Percentiles rank a stretch among this genome's conserved stretches.
phyloP scores from a whole-genome alignment of 2,113 vertebrate species.

The Cnemophilus loriae region DNA sequence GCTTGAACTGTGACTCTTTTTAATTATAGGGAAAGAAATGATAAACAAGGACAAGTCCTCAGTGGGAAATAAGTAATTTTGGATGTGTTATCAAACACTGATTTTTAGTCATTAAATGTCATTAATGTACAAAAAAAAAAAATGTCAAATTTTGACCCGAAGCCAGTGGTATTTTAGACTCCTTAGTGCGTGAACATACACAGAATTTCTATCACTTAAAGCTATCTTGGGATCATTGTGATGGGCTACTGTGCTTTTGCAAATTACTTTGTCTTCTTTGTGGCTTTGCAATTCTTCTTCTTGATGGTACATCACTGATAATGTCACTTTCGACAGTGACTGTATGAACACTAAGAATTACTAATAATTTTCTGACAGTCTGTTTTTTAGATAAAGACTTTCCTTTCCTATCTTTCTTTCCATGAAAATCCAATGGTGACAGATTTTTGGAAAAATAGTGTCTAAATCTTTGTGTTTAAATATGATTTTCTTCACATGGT shows the following conservation, averaged over 20 bases:
- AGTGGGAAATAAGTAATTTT: not conserved
- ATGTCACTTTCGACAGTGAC: constrained; percentile 62
- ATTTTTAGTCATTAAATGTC: not conserved
- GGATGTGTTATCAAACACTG: not conserved
- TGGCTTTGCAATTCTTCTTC: constrained; percentile 48
- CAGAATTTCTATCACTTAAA: constrained; percentile 30
- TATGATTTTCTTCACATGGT: not conserved
- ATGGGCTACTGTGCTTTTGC: constrained; percentile 46
- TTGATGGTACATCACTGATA: constrained; percentile 55
- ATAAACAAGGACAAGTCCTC: not conserved
- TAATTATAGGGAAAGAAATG: not conserved
- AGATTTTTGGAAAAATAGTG: constrained; percentile 30
- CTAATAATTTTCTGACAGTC: constrained; percentile 56
- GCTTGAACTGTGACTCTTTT: not conserved
- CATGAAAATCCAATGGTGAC: not conserved
- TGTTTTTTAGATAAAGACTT: constrained; percentile 13
- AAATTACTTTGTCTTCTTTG: constrained; percentile 65
- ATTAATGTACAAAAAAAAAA: not conserved
- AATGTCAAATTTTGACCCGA: not conserved
- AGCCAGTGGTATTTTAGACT: not conserved
- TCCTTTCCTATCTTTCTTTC: not conserved
- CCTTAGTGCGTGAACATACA: not conserved
- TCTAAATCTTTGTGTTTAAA: constrained; percentile 19
- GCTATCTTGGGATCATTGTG: constrained; percentile 32
- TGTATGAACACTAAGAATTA: constrained; percentile 35